Conservation (phyloP, 2,113 vertebrate species). For the Neogale vison region DNA sequence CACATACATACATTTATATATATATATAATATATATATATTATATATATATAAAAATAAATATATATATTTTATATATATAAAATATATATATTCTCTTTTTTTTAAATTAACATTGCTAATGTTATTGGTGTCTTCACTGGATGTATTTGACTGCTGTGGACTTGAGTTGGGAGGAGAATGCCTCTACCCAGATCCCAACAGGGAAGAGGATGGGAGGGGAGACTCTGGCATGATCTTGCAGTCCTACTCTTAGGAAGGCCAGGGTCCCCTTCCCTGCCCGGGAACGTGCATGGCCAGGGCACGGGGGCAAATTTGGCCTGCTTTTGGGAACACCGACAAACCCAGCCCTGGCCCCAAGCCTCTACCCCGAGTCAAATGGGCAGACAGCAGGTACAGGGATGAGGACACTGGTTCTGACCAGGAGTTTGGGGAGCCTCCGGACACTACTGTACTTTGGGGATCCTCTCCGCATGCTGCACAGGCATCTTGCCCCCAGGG, state of each 20-base stretch:
- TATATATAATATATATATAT: conserved; percentile 74
- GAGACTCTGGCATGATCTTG: background rate
- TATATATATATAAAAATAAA: conserved; percentile 86
- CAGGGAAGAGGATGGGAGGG: conserved; percentile 75
- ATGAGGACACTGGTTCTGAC: conserved; percentile 11
- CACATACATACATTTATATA: conserved; percentile 86
- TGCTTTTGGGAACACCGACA: conserved; percentile 67
- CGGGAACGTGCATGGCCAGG: conserved; percentile 54
- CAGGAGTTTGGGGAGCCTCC: conserved; percentile 53
- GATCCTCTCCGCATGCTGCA: conserved; percentile 13
- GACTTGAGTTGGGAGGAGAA: conserved; percentile 85
- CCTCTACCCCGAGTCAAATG: conserved; percentile 32
- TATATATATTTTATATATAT: conserved; percentile 85
- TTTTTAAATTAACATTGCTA: conserved; percentile 88
- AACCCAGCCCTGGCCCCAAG: conserved; percentile 68
- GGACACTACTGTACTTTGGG: conserved; percentile 54
- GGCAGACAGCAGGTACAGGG: conserved; percentile 56
- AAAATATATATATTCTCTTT: conserved; percentile 84
- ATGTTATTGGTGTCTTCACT: conserved; percentile 91
- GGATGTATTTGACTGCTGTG: conserved; percentile 90
- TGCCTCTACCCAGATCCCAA: conserved; percentile 70
- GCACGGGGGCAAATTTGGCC: conserved; percentile 66
- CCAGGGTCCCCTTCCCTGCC: conserved; percentile 51
- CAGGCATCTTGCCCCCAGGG: conserved; percentile 15
- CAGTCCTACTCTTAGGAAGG: conserved; percentile 15